Conservation (phyloP, 2,113 vertebrate species). For the Mobula birostris region DNA sequence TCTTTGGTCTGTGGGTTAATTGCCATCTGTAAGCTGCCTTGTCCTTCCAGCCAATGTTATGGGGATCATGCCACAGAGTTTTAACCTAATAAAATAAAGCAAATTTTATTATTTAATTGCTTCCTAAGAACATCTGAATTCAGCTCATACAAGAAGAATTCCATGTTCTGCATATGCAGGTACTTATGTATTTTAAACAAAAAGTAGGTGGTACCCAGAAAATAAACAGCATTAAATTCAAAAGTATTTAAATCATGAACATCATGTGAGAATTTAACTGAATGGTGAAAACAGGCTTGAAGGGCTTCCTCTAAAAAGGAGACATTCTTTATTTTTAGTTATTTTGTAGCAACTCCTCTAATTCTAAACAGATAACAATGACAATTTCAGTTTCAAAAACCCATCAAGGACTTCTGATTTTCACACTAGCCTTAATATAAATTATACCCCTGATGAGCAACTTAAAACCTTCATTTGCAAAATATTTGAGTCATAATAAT, state of each 20-base stretch:
- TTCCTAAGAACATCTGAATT: neutral
- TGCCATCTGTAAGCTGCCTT: slow-evolving; percentile 97
- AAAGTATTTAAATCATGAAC: neutral
- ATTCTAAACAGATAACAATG: neutral
- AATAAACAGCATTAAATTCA: neutral
- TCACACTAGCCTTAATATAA: neutral
- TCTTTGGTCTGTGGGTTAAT: slow-evolving; percentile 91
- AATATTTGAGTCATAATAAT: neutral
- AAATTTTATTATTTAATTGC: neutral
- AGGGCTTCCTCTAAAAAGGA: neutral
- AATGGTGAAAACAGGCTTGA: neutral
- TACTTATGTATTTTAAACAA: neutral
- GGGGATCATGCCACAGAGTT: slow-evolving; percentile 94
- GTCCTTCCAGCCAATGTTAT: slow-evolving; percentile 96
- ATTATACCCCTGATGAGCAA: neutral
- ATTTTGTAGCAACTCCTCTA: neutral
- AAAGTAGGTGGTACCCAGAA: neutral
- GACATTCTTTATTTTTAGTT: neutral
- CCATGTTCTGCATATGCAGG: neutral
- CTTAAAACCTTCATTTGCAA: neutral
- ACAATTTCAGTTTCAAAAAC: neutral
- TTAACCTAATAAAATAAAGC: slow-evolving; percentile 64
- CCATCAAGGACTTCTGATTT: neutral
- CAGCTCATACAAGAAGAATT: neutral
- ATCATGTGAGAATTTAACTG: neutral